Percentiles rank a stretch among this genome's conserved stretches.
These are phyloP conservation scores for Acrocephalus scirpaceus DNA, from an alignment of 2,797 vertebrate genomes.

Conservation along the genomic window DNA sequence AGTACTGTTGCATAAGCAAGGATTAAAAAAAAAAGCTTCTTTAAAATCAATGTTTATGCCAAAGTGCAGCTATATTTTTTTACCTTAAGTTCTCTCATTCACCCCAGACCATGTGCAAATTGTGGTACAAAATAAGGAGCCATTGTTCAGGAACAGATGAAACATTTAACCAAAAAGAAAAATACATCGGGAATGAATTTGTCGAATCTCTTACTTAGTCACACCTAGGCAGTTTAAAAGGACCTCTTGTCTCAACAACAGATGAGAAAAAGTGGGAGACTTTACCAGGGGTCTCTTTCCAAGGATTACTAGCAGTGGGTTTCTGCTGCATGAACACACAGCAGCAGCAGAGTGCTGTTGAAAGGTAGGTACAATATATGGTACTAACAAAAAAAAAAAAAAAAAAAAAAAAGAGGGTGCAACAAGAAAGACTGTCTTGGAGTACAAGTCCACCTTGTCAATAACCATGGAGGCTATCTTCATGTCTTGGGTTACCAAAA, in stretches of 20 bases:
- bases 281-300: background rate
- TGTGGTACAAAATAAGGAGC: background rate
- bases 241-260: background rate
- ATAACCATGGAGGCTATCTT: background rate
- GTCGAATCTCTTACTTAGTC: background rate
- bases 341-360: background rate
- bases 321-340: background rate
- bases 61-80: background rate
- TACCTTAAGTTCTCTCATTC: background rate
- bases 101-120: background rate
- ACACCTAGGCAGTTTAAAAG: background rate
- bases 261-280: background rate
- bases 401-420: background rate
- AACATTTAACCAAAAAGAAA: background rate
- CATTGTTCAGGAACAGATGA: background rate
- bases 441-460: background rate
- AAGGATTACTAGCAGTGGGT: background rate
- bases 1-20: background rate
- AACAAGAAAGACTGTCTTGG: background rate
- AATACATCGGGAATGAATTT: background rate
- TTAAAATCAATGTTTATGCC: background rate
- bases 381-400: background rate
- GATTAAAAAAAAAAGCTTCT: background rate
- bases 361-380: background rate
- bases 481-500: background rate